Base-by-base conservation (phyloP, 2,797 vertebrate species). In the Notoglanidium macrostoma region DNA sequence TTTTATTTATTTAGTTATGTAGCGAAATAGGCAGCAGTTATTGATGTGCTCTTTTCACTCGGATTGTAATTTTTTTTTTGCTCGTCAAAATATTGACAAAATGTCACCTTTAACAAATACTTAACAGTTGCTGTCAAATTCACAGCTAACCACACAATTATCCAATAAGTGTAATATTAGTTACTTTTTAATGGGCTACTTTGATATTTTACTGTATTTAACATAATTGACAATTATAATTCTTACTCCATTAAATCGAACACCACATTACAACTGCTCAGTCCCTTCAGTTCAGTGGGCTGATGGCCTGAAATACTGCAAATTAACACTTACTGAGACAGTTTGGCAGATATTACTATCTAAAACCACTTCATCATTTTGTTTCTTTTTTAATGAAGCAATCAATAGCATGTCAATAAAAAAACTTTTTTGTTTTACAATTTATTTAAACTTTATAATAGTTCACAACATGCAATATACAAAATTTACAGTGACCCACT, bases 401-500 rank as follows among this genome's bases (percentile, higher is more conserved):
- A 21, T 70, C 1, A 51, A 35, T 40, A 1, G 1, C 14, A 5
- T 65, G 63, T 81, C 14, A 65, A 51, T 26, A 76, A 76, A 67
- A 17, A 17, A 35, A 7, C 2, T n/a, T 12, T 57, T 84, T 83
- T 81, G 85, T 89, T 85, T 63, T 90, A 17, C 35, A 88, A 83
- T 95, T 95, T 95, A 95, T 94, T 95, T 89, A 90, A 76, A 90
- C 55, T 87, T 88, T 88, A 84, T 84, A 91, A 90, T 91, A 88
- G 87, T 90, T 94, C 74, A 90, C 85, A 93, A 94, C 92, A 94
- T 93, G 91, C 89, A 94, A 94, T 95, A 92, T 94, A 95, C 92
- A 96, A 91, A 91, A 95, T 94, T 93, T 91, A 94, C 87, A 92
- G 89, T 90, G 80, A 90, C 90, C 90, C 88, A 91, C 91, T 92